Percentiles rank a stretch among this genome's conserved stretches.
Evolutionary conservation across 2,113 vertebrate genomes (phyloP).

Genomic region (Junco hyemalis): DNA sequence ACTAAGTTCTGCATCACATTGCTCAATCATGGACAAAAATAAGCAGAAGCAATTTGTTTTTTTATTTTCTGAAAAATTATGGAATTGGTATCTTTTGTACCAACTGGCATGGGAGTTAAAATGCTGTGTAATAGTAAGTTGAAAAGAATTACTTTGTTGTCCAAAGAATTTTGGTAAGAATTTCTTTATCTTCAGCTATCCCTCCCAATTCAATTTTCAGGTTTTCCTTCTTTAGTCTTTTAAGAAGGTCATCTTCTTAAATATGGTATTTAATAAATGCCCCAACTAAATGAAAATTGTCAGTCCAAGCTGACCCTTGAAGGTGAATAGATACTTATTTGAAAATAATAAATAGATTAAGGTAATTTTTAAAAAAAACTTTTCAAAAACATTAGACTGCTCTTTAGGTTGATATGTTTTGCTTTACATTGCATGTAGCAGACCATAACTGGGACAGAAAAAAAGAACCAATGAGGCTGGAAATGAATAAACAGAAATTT

Average conservation of each 20-base stretch:
- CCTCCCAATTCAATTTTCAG: neutral
- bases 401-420: neutral
- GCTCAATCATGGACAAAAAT: neutral
- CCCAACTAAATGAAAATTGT: neutral
- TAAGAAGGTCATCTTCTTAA: too few species aligned
- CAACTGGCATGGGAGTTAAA: neutral
- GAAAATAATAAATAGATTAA: neutral
- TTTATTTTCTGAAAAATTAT: neutral
- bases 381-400: neutral
- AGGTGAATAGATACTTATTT: neutral
- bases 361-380: neutral
- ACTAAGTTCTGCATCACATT: neutral
- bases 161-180: neutral
- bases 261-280: neutral
- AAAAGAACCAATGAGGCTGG: neutral
- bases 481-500: neutral
- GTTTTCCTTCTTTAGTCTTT: neutral
- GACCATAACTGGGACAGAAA: neutral
- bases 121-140: neutral
- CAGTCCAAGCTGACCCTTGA: neutral
- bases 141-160: neutral
- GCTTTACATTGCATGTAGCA: neutral
- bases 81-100: neutral
- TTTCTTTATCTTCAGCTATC: neutral
- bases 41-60: neutral